Base-by-base conservation (phyloP, 2,113 vertebrate genomes). In the Phycodurus eques region DNA sequence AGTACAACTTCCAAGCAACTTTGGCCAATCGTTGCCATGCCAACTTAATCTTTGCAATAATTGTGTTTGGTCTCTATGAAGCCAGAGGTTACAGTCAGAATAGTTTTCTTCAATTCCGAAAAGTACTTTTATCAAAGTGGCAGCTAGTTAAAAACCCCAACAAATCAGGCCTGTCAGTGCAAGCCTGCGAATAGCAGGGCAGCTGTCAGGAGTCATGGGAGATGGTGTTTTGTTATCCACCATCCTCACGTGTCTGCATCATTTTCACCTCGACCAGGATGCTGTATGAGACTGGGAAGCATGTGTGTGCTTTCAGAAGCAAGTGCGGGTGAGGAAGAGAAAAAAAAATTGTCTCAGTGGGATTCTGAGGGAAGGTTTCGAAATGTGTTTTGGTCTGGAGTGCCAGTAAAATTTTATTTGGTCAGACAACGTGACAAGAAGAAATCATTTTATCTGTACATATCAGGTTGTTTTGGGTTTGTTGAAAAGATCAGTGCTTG, bases 201-300 rank as follows among this genome's bases (percentile, higher is more conserved):
- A 14, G 75, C 77, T 78, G 82, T 81, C 49, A 20, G 75, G 63
- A 76, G 79, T 75, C 64, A 70, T 74, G 70, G 39, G 69, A 77
- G 74, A 72, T 53, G 71, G 49, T 67, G 4, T 65, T 77, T 60
- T 70, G 71, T 53, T 62, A 57, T 83, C 73, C 79, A 39, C 89
- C 90, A 83, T 84, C 88, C 84, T 77, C 85, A 73, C 82, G 80
- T 73, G 77, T 83, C 77, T 82, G 75, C 77, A 75, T 77, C 78
- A 51, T 53, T 80, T 73, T 85, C 86, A 85, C 84, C 87, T 86
- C 85, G 82, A 83, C 88, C 83, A 72, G 69, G 68, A 77, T 66
- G 12, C 33, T 54, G 31, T 14, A 73, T 74, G 83, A 66, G 73
- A 79, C 73, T 69, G 68, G 68, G 70, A 53, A 84, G 74, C 68